Percentiles rank a stretch among this genome's conserved stretches.
Evolutionary conservation across 2,888 invertebrate genomes (phyloP).

Genomic region (Cabera pusaria): DNA sequence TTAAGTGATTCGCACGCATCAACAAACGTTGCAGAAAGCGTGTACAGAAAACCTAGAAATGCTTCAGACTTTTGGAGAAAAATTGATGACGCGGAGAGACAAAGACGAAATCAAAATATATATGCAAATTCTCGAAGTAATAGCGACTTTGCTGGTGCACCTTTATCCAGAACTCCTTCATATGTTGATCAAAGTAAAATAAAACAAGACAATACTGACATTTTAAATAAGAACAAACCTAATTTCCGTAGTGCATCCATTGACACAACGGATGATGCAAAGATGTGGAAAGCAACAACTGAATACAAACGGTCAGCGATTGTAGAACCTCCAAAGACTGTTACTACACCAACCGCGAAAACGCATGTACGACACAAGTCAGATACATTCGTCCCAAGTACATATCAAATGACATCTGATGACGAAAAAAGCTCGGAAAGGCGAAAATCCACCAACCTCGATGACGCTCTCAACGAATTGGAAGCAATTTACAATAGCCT

Average conservation of each 20-base stretch:
- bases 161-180: constrained; percentile 44
- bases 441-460: constrained; percentile 90
- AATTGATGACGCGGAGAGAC: constrained; percentile 80
- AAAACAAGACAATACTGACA: constrained; percentile 48
- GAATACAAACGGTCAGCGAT: constrained; percentile 72
- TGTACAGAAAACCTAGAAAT: constrained; percentile 70
- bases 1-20: constrained; percentile 78
- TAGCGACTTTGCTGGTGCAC: constrained; percentile 62
- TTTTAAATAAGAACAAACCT: constrained; percentile 59
- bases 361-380: constrained; percentile 75
- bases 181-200: constrained; percentile 50
- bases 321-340: constrained; percentile 59
- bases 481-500: constrained; percentile 96
- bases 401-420: constrained; percentile 69
- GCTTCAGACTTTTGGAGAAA: constrained; percentile 86
- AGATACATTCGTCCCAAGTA: constrained; percentile 63
- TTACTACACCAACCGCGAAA: constrained; percentile 62
- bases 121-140: constrained; percentile 63
- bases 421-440: constrained; percentile 77
- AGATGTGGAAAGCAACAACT: constrained; percentile 76
- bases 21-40: constrained; percentile 52
- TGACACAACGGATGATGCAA: constrained; percentile 67
- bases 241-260: constrained; percentile 51
- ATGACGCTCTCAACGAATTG: constrained; percentile 94
- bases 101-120: constrained; percentile 59